Evolutionary conservation across 2,113 vertebrate species (phyloP).

Genomic region (Okapia johnstoni): DNA sequence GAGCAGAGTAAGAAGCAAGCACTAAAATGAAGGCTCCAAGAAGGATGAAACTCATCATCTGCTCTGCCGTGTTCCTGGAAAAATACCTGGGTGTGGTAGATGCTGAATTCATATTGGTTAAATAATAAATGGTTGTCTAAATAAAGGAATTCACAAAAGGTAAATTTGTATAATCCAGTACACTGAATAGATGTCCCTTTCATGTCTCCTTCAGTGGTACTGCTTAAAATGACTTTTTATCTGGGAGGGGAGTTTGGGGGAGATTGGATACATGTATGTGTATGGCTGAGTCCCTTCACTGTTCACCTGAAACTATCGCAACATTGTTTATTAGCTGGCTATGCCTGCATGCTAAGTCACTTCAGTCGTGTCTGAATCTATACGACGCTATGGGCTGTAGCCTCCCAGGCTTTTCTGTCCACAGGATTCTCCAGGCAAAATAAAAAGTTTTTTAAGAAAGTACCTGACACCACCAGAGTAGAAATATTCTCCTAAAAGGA

Average conservation of each 20-base stretch:
- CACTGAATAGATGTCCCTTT: not conserved
- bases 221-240: not conserved
- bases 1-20: not conserved
- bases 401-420: not conserved
- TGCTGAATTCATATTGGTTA: not conserved
- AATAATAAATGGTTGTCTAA: not conserved
- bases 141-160: not conserved
- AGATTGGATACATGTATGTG: not conserved
- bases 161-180: not conserved
- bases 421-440: not conserved
- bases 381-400: not conserved
- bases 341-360: not conserved
- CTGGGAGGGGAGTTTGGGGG: not conserved
- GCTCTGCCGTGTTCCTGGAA: not conserved
- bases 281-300: not conserved
- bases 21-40: not conserved
- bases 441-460: not conserved
- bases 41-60: not conserved
- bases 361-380: not conserved
- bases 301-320: not conserved
- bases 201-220: not conserved
- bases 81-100: not conserved
- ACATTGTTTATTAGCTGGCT: not conserved
- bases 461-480: not conserved
- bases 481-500: not conserved